Percentiles rank a stretch among this genome's conserved stretches.
Evolutionary conservation across 2,888 invertebrate genomes (phyloP).

Genomic region (Epiperipatus broadwayi): DNA sequence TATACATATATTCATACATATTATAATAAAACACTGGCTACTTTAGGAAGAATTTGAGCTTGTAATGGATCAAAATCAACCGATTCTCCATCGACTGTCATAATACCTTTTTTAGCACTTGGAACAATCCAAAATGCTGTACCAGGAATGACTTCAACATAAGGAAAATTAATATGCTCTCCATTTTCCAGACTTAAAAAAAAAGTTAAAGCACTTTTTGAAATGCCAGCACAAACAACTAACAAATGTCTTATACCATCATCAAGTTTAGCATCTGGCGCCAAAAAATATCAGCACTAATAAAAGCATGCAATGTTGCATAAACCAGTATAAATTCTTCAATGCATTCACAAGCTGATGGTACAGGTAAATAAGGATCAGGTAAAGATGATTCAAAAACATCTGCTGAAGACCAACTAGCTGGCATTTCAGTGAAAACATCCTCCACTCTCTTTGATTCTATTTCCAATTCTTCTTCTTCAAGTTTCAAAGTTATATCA

Average conservation of each 20-base stretch:
- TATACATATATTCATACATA: too few relatives aligned
- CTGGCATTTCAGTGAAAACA: too few relatives aligned
- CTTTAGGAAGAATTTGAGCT: slow-evolving; percentile 43
- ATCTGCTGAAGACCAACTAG: too few relatives aligned
- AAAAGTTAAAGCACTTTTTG: slow-evolving; percentile 55
- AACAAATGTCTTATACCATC: slow-evolving; percentile 84
- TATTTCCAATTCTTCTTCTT: too few relatives aligned
- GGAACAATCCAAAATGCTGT: slow-evolving; percentile 81
- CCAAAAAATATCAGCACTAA: slow-evolving; percentile 66
- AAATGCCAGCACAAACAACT: slow-evolving; percentile 58
- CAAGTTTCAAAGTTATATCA: too few relatives aligned
- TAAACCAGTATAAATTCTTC: slow-evolving; percentile 50
- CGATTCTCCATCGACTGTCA: slow-evolving; percentile 82
- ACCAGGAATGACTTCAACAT: slow-evolving; percentile 58
- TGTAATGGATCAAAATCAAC: slow-evolving; percentile 72
- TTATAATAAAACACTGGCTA: slow-evolving; percentile 16
- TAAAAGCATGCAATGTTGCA: slow-evolving; percentile 68
- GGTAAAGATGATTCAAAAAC: too few relatives aligned
- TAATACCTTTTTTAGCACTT: slow-evolving; percentile 43
- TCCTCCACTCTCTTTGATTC: too few relatives aligned
- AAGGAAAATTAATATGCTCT: slow-evolving; percentile 46
- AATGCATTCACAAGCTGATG: slow-evolving; percentile 23
- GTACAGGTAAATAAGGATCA: background rate
- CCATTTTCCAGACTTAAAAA: slow-evolving; percentile 61
- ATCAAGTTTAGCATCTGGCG: slow-evolving; percentile 63